These are phyloP conservation scores for Candoia aspera DNA, from an alignment of 2,113 vertebrate genomes.

Conservation along the genomic window DNA sequence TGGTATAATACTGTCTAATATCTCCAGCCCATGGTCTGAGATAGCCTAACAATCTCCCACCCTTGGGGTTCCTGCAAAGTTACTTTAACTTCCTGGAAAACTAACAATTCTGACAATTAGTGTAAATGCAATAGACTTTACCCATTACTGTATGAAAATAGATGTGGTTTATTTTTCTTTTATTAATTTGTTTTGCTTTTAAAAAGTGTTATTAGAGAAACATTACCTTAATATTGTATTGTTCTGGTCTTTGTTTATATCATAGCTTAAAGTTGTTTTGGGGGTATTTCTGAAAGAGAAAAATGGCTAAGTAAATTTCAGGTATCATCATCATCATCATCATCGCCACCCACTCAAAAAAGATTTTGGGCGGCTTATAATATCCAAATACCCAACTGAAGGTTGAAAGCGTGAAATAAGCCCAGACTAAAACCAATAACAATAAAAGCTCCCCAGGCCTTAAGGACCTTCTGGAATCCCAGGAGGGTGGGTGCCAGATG, in stretches of 20 bases:
- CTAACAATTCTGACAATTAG: background rate
- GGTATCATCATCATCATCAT: background rate
- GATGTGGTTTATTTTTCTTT: background rate
- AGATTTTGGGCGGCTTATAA: background rate
- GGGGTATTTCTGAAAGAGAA: constrained; percentile 36
- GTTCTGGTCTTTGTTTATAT: constrained; percentile 39
- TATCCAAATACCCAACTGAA: background rate
- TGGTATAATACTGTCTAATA: background rate
- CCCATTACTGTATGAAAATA: background rate
- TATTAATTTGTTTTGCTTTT: constrained; percentile 1
- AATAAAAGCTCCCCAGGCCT: background rate
- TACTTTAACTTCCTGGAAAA: background rate
- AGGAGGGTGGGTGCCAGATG: background rate
- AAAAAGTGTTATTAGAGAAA: background rate
- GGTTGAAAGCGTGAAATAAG: background rate
- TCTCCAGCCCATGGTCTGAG: background rate
- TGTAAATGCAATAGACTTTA: background rate
- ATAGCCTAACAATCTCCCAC: background rate
- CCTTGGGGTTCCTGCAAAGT: background rate
- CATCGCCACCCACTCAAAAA: background rate
- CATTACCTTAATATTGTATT: constrained; percentile 33
- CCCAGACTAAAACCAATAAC: background rate
- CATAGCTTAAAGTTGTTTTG: constrained; percentile 23
- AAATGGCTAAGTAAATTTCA: constrained; percentile 9
- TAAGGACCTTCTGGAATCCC: background rate